Evolutionary conservation across 2,888 invertebrate species (phyloP).

Genomic region (Marronus borbonicus): DNA sequence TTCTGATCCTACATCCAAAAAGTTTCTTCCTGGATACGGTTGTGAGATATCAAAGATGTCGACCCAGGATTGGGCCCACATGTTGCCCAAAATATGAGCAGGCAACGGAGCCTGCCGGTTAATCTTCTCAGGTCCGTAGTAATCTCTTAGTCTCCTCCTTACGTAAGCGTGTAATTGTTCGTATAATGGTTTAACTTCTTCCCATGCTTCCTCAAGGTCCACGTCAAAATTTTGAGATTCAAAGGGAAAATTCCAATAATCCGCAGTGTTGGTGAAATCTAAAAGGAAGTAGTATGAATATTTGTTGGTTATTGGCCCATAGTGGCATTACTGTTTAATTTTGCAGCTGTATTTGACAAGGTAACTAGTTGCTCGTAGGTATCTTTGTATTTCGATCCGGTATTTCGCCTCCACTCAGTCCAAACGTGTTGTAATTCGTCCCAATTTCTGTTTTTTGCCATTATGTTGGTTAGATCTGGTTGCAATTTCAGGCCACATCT

Average conservation of each 20-base stretch:
- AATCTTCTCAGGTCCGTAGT: constrained; percentile 88
- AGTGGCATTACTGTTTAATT: constrained; percentile 81
- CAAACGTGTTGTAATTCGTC: constrained; percentile 90
- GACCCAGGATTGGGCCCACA: constrained; percentile 92
- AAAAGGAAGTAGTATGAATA: neutral
- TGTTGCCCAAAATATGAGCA: constrained; percentile 89
- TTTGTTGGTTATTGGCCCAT: neutral
- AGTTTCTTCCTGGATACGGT: constrained; percentile 81
- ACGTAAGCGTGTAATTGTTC: constrained; percentile 92
- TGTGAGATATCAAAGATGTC: constrained; percentile 79
- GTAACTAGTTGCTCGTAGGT: constrained; percentile 86
- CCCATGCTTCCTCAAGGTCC: constrained; percentile 88
- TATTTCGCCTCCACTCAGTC: constrained; percentile 92
- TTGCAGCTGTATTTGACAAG: constrained; percentile 86
- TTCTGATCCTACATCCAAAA: constrained; percentile 81
- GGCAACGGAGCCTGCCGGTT: constrained; percentile 87
- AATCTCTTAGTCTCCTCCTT: constrained; percentile 84
- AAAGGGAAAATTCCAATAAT: constrained; percentile 92
- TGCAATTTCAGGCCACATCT: constrained; percentile 86
- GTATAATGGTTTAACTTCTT: constrained; percentile 88
- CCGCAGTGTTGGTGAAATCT: constrained; percentile 87
- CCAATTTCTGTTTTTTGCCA: constrained; percentile 89
- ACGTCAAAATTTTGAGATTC: constrained; percentile 83
- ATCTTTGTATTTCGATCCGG: constrained; percentile 85
- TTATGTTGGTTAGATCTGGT: constrained; percentile 83